Evolutionary conservation across 92 coral and sea anemone genomes (phyloP).

Genomic region (Parazoanthus swiftii): DNA sequence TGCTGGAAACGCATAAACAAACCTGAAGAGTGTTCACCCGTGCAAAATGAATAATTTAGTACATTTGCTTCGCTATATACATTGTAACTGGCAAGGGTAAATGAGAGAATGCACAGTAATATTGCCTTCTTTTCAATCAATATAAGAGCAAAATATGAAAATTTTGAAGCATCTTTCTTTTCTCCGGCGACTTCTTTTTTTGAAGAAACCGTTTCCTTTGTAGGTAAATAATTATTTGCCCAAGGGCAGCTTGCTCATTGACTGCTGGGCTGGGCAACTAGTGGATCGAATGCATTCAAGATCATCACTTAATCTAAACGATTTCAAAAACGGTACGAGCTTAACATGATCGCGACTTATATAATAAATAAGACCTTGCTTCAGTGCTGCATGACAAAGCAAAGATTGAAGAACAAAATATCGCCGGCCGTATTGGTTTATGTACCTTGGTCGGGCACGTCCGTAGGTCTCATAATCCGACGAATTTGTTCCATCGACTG

Average conservation of each 20-base stretch:
- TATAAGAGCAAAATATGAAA: too few relatives aligned
- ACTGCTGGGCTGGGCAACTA: conserved; percentile 33
- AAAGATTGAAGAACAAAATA: background rate
- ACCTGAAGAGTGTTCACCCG: too few relatives aligned
- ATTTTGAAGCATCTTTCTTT: background rate
- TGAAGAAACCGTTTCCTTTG: background rate
- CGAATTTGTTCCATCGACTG: conserved; percentile 99
- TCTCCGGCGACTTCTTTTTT: background rate
- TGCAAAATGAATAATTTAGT: too few relatives aligned
- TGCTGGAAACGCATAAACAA: too few relatives aligned
- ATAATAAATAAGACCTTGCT: background rate
- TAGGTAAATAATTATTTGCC: background rate
- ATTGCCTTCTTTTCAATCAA: too few relatives aligned
- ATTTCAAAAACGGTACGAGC: background rate
- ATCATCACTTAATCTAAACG: conserved; percentile 6
- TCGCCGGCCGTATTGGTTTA: background rate
- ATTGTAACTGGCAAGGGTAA: too few relatives aligned
- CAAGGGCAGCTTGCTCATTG: background rate
- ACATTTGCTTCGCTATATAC: too few relatives aligned
- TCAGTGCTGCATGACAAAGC: background rate
- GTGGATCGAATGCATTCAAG: conserved; percentile 8
- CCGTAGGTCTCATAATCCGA: conserved; percentile 97
- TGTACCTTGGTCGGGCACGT: conserved; percentile 98
- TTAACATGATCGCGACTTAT: background rate
- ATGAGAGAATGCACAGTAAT: too few relatives aligned